Evolutionary conservation across 2,797 vertebrate genomes (phyloP), one percentile per base, ranked within the genome.

Genomic region (Chaunax sp.): DNA sequence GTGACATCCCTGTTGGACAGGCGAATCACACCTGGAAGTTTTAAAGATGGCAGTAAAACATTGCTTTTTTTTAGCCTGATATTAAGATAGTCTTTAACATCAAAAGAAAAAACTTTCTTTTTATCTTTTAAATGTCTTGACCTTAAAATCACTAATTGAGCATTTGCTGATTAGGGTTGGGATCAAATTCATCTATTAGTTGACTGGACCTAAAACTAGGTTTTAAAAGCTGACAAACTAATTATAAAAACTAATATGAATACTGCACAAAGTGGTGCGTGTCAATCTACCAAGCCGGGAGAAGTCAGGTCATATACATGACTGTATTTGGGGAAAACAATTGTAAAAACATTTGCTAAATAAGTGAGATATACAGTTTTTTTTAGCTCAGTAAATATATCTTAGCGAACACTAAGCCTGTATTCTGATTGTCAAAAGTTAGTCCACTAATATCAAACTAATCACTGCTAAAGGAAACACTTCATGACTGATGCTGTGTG

Each of bases 371-470:
- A 15, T 14, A 3, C 19, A 52, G 4, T 5, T 30, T 9, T 15
- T 43, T 35, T 22, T 4, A 19, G 22, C 22, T 18, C 5, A 16
- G 37, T 6, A 35, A 22, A n/a, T 22, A 19, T 15, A 37, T 49
- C 7, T 46, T n/a, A 41, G 18, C 11, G 43, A 58, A 38, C 40
- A 59, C 33, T 15, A 25, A 44, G 43, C 2, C 23, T 44, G 22
- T 38, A 13, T 18, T 23, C 40, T 52, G 61, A 74, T 35, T 51
- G 60, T 60, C 23, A 14, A 59, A 63, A 22, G 5, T 35, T 33
- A 1, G 10, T 41, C 14, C 13, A n/a, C n/a, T n/a, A 20, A 59
- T 16, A 50, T 28, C 20, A 2, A 45, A 51, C 14, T 2, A 18
- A 22, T 35, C 23, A 16, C 11, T 1, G n/a, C 30, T 6, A 18